phyloP scores from a whole-genome alignment of 1,140 invertebrate genomes.

The Reticulitermes speratus region DNA sequence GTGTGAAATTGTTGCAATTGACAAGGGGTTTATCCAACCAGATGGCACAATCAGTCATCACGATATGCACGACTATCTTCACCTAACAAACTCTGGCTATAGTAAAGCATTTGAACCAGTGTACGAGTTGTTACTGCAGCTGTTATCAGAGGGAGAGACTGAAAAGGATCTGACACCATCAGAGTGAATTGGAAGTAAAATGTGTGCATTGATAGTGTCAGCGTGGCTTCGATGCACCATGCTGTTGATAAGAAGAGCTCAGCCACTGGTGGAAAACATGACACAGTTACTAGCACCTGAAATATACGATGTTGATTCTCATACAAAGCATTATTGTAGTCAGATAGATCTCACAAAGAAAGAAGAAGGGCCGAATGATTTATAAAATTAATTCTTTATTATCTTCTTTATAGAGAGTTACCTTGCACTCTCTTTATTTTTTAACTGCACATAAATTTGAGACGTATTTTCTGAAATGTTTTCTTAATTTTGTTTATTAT shows the following conservation, averaged over 20 bases:
- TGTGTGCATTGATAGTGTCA: neutral
- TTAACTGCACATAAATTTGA: neutral
- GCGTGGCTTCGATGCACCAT: neutral
- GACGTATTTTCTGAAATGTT: neutral
- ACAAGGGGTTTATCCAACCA: slow-evolving; percentile 71
- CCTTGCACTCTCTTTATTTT: neutral
- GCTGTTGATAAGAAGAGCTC: neutral
- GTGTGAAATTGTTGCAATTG: slow-evolving; percentile 69
- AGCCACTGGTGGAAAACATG: neutral
- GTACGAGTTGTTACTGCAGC: slow-evolving; percentile 71
- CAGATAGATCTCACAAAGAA: neutral
- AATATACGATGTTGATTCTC: neutral
- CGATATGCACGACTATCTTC: slow-evolving; percentile 88
- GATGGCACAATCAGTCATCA: slow-evolving; percentile 80
- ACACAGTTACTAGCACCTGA: too few relatives aligned
- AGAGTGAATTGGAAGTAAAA: slow-evolving; percentile 51
- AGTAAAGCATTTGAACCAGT: slow-evolving; percentile 80
- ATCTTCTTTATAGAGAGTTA: neutral
- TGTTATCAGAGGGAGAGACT: slow-evolving; percentile 69
- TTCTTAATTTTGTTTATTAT: neutral
- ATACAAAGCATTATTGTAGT: neutral
- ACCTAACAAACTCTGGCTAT: slow-evolving; percentile 79
- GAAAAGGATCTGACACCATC: slow-evolving; percentile 70
- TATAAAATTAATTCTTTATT: neutral
- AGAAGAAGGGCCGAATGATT: neutral